Evolutionary conservation across 2,888 invertebrate genomes (phyloP).

Genomic region (Cantharis rufa): DNA sequence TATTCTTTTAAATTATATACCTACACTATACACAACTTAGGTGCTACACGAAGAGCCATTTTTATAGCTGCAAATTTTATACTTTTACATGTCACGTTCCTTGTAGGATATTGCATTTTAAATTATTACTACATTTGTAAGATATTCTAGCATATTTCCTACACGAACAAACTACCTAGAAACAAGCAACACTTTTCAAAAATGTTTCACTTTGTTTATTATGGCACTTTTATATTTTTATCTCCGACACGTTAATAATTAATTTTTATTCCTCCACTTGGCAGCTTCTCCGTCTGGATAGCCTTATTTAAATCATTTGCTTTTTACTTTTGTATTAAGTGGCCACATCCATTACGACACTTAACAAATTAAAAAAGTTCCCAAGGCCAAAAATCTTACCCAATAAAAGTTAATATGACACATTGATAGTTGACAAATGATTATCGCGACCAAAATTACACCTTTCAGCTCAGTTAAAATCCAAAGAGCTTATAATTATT

Average conservation of each 20-base stretch:
- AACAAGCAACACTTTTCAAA: neutral
- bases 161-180: neutral
- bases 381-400: neutral
- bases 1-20: neutral
- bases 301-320: neutral
- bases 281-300: neutral
- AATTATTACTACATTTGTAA: conserved; percentile 39
- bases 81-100: conserved; percentile 44
- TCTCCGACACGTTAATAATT: neutral
- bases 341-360: neutral
- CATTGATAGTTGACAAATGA: neutral
- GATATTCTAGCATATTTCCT: conserved; percentile 20
- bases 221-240: neutral
- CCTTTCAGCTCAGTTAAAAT: conserved; percentile 21
- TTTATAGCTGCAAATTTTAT: conserved; percentile 37
- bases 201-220: neutral
- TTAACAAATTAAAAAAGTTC: neutral
- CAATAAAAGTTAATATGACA: too few species aligned
- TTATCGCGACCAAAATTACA: conserved; percentile 2
- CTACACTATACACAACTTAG: neutral
- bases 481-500: conserved; percentile 14
- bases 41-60: conserved; percentile 38
- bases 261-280: neutral
- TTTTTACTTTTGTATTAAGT: neutral
- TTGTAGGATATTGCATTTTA: conserved; percentile 48